Evolutionary conservation across 2,888 invertebrate species (phyloP).

Genomic region (Caenorhabditis angaria): DNA sequence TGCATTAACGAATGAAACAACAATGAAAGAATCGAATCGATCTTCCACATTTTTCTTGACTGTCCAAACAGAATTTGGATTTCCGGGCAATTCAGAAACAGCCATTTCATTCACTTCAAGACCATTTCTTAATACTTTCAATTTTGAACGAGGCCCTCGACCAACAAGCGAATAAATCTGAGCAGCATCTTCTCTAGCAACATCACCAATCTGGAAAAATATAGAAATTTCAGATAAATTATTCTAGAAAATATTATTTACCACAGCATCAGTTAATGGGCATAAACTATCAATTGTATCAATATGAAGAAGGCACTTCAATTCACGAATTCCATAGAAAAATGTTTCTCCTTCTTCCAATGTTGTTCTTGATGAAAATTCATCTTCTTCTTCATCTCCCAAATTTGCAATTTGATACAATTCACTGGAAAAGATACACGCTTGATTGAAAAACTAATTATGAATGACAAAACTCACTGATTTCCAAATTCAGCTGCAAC

Average conservation of each 20-base stretch:
- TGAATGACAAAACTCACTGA: constrained; percentile 82
- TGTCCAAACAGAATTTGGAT: constrained; percentile 99
- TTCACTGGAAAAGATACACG: constrained; percentile 78
- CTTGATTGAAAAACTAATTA: neutral
- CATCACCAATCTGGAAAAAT: constrained; percentile 74
- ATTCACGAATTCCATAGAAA: constrained; percentile 92
- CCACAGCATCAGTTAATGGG: constrained; percentile 55
- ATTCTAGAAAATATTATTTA: constrained; percentile 11
- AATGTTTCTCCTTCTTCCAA: constrained; percentile 97
- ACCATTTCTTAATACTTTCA: constrained; percentile 88
- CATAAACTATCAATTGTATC: constrained; percentile 76
- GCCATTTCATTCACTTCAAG: constrained; percentile 98
- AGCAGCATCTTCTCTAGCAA: constrained; percentile 96
- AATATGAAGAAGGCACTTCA: constrained; percentile 92
- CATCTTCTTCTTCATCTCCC: constrained; percentile 97
- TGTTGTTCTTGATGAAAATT: constrained; percentile 87
- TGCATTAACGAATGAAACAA: constrained; percentile 98
- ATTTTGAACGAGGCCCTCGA: constrained; percentile 89
- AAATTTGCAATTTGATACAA: constrained; percentile 98
- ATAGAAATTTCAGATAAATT: neutral
- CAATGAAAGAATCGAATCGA: constrained; percentile 98
- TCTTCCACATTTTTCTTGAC: constrained; percentile 94
- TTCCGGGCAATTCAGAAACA: constrained; percentile 98
- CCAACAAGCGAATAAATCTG: constrained; percentile 96
- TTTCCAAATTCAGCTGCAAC: constrained; percentile 99